phyloP scores from a whole-genome alignment of 1,140 invertebrate genomes.

The Drosophila aff. region DNA sequence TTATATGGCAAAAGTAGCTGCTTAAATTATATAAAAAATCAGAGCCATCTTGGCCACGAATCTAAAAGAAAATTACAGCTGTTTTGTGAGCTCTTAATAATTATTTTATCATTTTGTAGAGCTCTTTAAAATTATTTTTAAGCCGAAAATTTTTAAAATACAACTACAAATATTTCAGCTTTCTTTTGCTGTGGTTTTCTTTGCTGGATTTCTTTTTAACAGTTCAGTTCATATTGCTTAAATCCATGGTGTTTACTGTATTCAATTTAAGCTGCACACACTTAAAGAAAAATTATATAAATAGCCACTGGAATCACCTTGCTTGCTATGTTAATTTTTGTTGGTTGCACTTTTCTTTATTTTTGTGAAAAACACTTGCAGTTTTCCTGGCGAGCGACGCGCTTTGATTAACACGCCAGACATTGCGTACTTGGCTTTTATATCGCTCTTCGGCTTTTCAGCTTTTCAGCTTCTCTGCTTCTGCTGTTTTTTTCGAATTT shows the following conservation, averaged over 20 bases:
- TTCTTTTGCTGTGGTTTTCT: neutral
- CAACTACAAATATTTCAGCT: neutral
- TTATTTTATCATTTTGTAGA: no score
- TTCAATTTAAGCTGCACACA: neutral
- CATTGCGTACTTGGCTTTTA: conserved; percentile 58
- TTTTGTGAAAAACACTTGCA: conserved; percentile 29
- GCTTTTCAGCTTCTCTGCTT: conserved; percentile 6
- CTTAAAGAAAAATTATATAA: neutral
- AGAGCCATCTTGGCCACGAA: no score
- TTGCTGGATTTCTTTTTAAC: neutral
- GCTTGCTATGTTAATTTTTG: conserved; percentile 2
- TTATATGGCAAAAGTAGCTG: neutral
- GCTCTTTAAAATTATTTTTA: neutral
- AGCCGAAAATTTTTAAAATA: neutral
- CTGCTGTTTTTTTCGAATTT: neutral
- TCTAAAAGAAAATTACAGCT: no score
- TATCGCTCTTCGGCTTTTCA: conserved; percentile 27
- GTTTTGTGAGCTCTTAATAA: no score
- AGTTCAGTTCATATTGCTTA: neutral
- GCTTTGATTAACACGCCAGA: conserved; percentile 70
- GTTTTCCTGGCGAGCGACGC: conserved; percentile 67
- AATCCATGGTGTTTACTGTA: neutral
- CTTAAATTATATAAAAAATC: no score
- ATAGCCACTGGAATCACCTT: conserved; percentile 48
- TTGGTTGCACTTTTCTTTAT: conserved; percentile 10